These are phyloP conservation scores for Deroptyus accipitrinus DNA, from an alignment of 2,113 vertebrate genomes.

Conservation along the genomic window DNA sequence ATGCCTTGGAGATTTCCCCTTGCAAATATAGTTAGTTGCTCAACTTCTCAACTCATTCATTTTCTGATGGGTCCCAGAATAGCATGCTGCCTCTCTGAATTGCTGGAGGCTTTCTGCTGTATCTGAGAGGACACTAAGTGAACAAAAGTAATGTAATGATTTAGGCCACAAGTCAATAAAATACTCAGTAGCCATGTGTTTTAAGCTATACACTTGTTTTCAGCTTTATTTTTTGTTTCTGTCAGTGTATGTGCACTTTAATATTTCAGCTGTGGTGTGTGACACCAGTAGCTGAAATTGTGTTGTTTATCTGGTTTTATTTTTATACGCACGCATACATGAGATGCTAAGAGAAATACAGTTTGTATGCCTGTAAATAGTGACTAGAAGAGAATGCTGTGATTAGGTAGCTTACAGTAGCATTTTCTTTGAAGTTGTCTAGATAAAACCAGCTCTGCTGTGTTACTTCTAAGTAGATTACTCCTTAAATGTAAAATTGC, in stretches of 20 bases:
- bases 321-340: neutral
- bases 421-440: neutral
- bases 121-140: neutral
- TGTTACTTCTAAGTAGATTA: neutral
- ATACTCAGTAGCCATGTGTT: neutral
- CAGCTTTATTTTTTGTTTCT: neutral
- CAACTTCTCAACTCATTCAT: slow-evolving; percentile 4
- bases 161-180: neutral
- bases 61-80: slow-evolving; percentile 28
- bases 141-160: slow-evolving; percentile 17
- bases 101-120: slow-evolving; percentile 21
- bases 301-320: neutral
- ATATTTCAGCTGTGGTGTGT: neutral
- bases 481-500: neutral
- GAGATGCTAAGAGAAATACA: neutral
- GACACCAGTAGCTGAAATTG: neutral
- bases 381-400: neutral
- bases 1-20: slow-evolving; percentile 31
- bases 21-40: slow-evolving; percentile 41
- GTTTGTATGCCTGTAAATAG: neutral
- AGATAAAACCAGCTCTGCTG: neutral
- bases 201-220: neutral
- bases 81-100: neutral
- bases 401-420: neutral
- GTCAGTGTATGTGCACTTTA: neutral